These are phyloP conservation scores for Hyles vespertilio DNA, from an alignment of 1,140 invertebrate genomes.

Conservation along the genomic window DNA sequence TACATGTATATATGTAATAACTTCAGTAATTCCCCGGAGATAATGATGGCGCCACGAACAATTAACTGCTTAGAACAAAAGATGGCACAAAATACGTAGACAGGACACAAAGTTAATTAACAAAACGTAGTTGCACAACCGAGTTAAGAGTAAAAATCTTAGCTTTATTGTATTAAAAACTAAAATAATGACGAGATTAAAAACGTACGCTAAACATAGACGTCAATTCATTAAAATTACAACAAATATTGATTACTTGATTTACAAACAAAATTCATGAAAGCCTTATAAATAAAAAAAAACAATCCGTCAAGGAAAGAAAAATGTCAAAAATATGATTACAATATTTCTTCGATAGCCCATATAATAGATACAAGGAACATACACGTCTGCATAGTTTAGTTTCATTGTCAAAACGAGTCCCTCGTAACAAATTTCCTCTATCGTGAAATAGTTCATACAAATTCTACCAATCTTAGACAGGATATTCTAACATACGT, in stretches of 20 bases:
- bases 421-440: not conserved
- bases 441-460: constrained; percentile 3
- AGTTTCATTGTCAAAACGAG: not conserved
- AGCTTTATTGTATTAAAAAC: not conserved
- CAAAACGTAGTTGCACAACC: constrained; percentile 48
- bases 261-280: constrained; percentile 11
- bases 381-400: too few species aligned
- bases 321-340: too few species aligned
- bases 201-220: constrained; percentile 2
- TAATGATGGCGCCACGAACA: too few species aligned
- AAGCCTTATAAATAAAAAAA: constrained; percentile 12
- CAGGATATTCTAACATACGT: constrained; percentile 25
- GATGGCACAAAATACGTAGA: constrained; percentile 33
- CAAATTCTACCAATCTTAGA: constrained; percentile 27
- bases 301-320: not conserved
- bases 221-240: constrained; percentile 20
- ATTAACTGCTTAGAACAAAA: constrained; percentile 10
- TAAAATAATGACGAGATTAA: constrained; percentile 2
- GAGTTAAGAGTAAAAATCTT: constrained; percentile 13
- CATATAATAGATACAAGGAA: too few species aligned
- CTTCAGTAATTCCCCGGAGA: too few species aligned
- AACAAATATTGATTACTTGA: constrained; percentile 5
- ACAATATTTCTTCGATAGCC: too few species aligned
- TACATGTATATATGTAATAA: too few species aligned
- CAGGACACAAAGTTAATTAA: constrained; percentile 15